phyloP scores from a whole-genome alignment of 2,113 vertebrate genomes.

The Turnix velox region DNA sequence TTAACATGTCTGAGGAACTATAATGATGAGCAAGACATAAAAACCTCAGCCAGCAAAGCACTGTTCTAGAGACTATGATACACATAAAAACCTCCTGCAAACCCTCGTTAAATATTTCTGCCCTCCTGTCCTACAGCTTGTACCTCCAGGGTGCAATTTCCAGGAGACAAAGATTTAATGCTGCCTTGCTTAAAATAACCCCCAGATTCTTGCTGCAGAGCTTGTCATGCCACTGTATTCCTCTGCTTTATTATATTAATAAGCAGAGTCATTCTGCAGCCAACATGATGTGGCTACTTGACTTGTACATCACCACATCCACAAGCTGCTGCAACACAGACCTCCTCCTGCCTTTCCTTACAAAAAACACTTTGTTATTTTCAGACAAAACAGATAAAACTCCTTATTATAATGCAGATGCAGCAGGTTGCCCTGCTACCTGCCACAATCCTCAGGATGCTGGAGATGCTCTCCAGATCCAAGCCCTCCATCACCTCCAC shows the following conservation, averaged over 20 bases:
- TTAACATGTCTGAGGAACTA: neutral
- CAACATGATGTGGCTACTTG: constrained; percentile 6
- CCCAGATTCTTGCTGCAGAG: neutral
- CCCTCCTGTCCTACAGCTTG: neutral
- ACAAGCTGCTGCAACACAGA: neutral
- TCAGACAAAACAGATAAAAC: neutral
- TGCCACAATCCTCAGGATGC: neutral
- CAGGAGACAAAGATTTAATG: constrained; percentile 41
- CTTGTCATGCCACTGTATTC: neutral
- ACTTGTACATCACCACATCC: neutral
- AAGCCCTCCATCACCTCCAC: neutral
- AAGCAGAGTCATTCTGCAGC: constrained; percentile 39
- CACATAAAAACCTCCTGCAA: constrained; percentile 23
- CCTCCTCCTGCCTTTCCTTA: neutral
- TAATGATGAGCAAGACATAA: neutral
- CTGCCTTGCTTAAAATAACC: neutral
- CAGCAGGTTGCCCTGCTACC: neutral
- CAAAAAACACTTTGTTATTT: neutral
- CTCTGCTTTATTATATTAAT: constrained; percentile 53
- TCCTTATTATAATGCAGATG: neutral
- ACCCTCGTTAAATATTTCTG: neutral
- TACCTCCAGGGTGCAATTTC: constrained; percentile 14
- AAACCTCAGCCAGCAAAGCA: constrained; percentile 11
- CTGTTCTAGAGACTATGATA: neutral
- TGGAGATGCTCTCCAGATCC: neutral